Evolutionary conservation across 2,888 invertebrate species (phyloP).

Genomic region (Blomia tropicalis): DNA sequence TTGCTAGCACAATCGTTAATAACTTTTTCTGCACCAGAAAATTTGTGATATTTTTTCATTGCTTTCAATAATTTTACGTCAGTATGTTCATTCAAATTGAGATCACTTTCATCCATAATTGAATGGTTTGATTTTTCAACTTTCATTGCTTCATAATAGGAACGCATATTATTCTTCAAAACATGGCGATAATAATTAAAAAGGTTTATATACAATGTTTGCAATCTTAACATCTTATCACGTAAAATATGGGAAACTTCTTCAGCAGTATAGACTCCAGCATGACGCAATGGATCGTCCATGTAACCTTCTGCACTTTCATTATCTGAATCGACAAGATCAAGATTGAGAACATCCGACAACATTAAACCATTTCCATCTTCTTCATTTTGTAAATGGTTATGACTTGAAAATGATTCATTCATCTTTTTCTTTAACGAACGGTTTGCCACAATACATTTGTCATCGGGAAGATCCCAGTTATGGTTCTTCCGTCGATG

Average conservation of each 20-base stretch:
- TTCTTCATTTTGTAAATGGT: constrained; percentile 16
- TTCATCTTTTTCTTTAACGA: constrained; percentile 20
- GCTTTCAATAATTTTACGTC: constrained; percentile 64
- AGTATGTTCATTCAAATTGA: constrained; percentile 46
- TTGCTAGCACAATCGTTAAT: constrained; percentile 59
- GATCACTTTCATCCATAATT: neutral
- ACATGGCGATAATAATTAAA: constrained; percentile 56
- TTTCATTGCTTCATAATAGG: constrained; percentile 44
- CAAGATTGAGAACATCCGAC: constrained; percentile 21
- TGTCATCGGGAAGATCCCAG: constrained; percentile 24
- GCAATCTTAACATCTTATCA: constrained; percentile 56
- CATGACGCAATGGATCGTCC: constrained; percentile 60
- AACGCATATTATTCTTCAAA: constrained; percentile 52
- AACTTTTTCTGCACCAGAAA: constrained; percentile 61
- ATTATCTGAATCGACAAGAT: constrained; percentile 47
- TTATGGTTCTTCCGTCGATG: constrained; percentile 11
- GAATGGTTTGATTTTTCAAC: neutral
- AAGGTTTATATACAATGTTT: constrained; percentile 64
- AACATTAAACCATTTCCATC: constrained; percentile 15
- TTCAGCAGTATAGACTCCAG: constrained; percentile 72
- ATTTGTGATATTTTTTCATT: constrained; percentile 58
- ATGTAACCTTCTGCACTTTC: constrained; percentile 60
- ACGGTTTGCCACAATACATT: constrained; percentile 22
- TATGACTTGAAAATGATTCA: constrained; percentile 18
- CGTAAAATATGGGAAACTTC: constrained; percentile 62